These are phyloP conservation scores for Oedothorax gibbosus DNA, from an alignment of 1,140 invertebrate genomes.

Conservation along the genomic window DNA sequence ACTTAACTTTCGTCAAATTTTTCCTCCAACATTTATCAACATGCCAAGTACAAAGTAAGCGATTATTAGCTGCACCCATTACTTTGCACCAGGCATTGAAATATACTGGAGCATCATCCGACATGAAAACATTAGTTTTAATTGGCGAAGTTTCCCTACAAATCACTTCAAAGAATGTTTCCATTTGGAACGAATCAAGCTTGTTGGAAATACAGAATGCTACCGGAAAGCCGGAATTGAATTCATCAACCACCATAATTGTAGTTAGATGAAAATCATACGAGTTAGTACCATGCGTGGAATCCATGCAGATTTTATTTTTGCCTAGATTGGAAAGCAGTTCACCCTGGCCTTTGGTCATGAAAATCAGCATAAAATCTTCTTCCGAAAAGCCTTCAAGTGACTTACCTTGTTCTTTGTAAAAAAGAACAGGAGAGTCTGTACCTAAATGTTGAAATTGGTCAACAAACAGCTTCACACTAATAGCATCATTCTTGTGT, in stretches of 20 bases:
- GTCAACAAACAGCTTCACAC: no score
- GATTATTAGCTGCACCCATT: not conserved
- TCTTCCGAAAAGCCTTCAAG: not conserved
- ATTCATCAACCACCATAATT: constrained; percentile 50
- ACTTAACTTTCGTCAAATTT: not conserved
- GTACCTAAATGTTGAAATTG: not conserved
- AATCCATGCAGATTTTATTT: constrained; percentile 51
- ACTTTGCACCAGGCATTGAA: constrained; percentile 36
- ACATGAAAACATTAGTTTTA: constrained; percentile 25
- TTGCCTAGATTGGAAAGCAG: constrained; percentile 47
- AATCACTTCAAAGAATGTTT: constrained; percentile 25
- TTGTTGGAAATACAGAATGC: constrained; percentile 42
- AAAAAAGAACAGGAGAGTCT: constrained; percentile 42
- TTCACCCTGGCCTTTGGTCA: constrained; percentile 13
- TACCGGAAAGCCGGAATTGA: constrained; percentile 23
- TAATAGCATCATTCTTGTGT: no score
- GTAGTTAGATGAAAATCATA: constrained; percentile 49
- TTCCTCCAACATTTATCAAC: constrained; percentile 32
- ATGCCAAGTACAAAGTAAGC: constrained; percentile 29
- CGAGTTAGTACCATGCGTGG: constrained; percentile 48
- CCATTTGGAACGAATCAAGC: not conserved
- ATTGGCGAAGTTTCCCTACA: constrained; percentile 6
- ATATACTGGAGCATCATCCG: constrained; percentile 35
- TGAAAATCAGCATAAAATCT: constrained; percentile 36
- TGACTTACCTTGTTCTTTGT: constrained; percentile 27